Percentiles rank a stretch among this genome's conserved stretches.
Conservation (phyloP, 2,888 invertebrate genomes). For the Drosophila helvetica region DNA sequence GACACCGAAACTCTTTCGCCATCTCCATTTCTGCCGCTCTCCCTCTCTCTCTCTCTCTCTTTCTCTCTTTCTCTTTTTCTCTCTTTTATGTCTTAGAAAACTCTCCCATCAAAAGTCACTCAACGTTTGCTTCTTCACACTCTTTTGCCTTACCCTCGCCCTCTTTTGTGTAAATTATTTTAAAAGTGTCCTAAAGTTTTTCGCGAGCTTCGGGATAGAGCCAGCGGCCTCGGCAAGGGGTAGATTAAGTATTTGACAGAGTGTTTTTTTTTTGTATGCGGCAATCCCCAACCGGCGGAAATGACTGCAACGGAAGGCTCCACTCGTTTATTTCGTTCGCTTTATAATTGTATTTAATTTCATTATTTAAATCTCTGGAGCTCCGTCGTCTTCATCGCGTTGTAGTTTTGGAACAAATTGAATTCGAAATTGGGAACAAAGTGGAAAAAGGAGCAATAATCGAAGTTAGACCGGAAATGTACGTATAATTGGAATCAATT, state of each 20-base stretch:
- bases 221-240: background rate
- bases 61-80: background rate
- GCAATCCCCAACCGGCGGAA: constrained; percentile 1
- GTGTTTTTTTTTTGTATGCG: constrained; percentile 16
- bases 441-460: background rate
- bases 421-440: constrained; percentile 26
- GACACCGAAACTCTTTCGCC: constrained; percentile 21
- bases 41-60: background rate
- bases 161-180: constrained; percentile 38
- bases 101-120: constrained; percentile 41
- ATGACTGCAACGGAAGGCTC: constrained; percentile 15
- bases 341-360: constrained; percentile 43
- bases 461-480: background rate
- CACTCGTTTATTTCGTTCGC: constrained; percentile 17
- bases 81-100: constrained; percentile 20
- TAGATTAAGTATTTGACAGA: constrained; percentile 29
- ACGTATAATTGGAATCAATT: constrained; percentile 15
- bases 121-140: constrained; percentile 14
- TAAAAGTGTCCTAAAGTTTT: constrained; percentile 43
- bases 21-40: background rate
- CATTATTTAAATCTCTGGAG: constrained; percentile 38
- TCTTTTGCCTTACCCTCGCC: background rate
- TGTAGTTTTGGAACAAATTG: constrained; percentile 33
- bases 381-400: constrained; percentile 1
- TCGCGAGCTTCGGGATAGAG: constrained; percentile 4